Conservation (phyloP, 2,888 invertebrate species). For the Ochropleura leucogaster region DNA sequence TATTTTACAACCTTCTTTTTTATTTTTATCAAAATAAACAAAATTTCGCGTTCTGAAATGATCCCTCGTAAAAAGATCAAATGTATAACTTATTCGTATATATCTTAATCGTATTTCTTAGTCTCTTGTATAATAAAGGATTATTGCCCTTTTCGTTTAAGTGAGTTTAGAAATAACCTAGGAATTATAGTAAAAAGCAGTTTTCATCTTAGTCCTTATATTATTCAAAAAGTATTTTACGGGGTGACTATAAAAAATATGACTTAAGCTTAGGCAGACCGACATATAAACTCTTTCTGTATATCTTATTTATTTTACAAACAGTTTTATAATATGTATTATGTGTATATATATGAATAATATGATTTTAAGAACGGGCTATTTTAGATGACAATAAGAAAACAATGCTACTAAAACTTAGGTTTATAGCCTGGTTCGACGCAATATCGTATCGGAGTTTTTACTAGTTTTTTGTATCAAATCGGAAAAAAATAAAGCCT, state of each 20-base stretch:
- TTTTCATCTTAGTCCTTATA: no score
- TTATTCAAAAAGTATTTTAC: neutral
- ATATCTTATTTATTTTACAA: no score
- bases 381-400: slow-evolving; percentile 2
- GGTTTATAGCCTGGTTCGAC: neutral
- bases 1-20: slow-evolving; percentile 1
- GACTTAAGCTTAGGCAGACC: no score
- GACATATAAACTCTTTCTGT: no score
- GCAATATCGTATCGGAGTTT: neutral
- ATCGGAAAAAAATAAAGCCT: neutral
- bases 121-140: neutral
- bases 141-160: neutral
- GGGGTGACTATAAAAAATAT: neutral
- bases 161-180: neutral
- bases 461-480: slow-evolving; percentile 25
- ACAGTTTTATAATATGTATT: no score
- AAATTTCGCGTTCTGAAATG: slow-evolving; percentile 24
- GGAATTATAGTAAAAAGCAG: neutral
- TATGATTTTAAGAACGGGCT: neutral
- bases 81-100: neutral
- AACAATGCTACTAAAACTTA: slow-evolving; percentile 24
- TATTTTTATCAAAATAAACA: slow-evolving; percentile 12
- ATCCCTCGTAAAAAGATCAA: slow-evolving; percentile 17
- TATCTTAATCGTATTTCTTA: neutral
- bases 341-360: no score